Conservation (phyloP, 2,888 invertebrate species). For the Prenolepis imparis region DNA sequence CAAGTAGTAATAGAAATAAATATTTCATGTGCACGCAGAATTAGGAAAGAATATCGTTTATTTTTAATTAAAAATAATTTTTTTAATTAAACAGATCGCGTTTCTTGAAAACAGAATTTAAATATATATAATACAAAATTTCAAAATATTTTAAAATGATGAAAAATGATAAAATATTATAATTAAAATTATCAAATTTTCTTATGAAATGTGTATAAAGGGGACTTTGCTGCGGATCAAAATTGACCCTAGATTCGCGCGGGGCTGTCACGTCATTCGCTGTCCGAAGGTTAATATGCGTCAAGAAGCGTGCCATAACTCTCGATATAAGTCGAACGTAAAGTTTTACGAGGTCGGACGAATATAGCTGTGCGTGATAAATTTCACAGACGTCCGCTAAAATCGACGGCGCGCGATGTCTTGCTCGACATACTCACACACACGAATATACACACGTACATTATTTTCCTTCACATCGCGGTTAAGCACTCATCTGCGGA, state of each 20-base stretch:
- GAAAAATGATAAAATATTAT: background rate
- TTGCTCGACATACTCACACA: background rate
- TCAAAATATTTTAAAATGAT: too few species aligned
- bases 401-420: conserved; percentile 59
- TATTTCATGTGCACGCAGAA: too few species aligned
- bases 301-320: conserved; percentile 67
- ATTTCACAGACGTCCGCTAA: conserved; percentile 74
- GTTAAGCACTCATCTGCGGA: background rate
- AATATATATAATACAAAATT: too few species aligned
- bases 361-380: conserved; percentile 77
- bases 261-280: conserved; percentile 40
- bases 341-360: conserved; percentile 78
- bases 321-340: conserved; percentile 72
- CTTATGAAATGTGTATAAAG: background rate
- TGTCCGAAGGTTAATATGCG: conserved; percentile 54
- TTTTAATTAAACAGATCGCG: too few species aligned
- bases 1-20: too few species aligned
- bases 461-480: background rate
- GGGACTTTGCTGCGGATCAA: background rate
- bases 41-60: too few species aligned
- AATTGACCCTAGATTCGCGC: background rate
- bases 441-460: background rate
- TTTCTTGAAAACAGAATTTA: too few species aligned
- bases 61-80: too few species aligned
- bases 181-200: background rate